Evolutionary conservation across 2,113 vertebrate genomes (phyloP), one percentile per base, ranked within the genome.

Genomic region (Epinephelus cyanopodus): DNA sequence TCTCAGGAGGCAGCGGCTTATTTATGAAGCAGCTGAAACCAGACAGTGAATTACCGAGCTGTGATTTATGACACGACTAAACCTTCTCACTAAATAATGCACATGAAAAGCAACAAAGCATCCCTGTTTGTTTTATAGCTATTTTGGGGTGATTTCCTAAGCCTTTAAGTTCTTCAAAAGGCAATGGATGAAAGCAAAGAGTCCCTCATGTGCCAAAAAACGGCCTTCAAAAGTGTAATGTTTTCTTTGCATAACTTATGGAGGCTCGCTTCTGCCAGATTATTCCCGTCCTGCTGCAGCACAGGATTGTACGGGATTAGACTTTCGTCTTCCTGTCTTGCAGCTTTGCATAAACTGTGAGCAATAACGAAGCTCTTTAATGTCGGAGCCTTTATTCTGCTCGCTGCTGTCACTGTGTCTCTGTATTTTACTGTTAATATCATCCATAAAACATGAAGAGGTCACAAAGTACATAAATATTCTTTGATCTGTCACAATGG

Each of bases 291-390:
- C 21, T 76, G 75, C 69, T 79, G 64, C 74, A 25, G 54, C 29
- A 11, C 42, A 39, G 77, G 73, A 88, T 76, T 74, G 50, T 6
- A 7, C 39, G 2, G 85, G 86, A 92, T 92, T 88, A 91, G 12
- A 19, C 57, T 81, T 25, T 71, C 62, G 13, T 71, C 53, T 74
- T 42, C 21, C 54, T 52, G 82, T 78, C 69, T 65, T 52, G n/a
- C 33, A 63, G 13, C 78, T 91, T 85, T 89, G 87, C 90, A 90
- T 90, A 87, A 91, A 90, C 53, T 29, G 29, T 4, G 2, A 74
- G 79, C 67, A 17, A 74, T 69, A 73, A 74, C 80, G 65, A 82
- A 71, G 64, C 60, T 27, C 70, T 74, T 82, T 72, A 76, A 74
- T 54, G 73, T 19, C 5, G 17, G 39, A 66, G 50, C 37, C 60